These are phyloP conservation scores for Gallinago undulata DNA, from an alignment of 2,113 vertebrate genomes.

Conservation along the genomic window DNA sequence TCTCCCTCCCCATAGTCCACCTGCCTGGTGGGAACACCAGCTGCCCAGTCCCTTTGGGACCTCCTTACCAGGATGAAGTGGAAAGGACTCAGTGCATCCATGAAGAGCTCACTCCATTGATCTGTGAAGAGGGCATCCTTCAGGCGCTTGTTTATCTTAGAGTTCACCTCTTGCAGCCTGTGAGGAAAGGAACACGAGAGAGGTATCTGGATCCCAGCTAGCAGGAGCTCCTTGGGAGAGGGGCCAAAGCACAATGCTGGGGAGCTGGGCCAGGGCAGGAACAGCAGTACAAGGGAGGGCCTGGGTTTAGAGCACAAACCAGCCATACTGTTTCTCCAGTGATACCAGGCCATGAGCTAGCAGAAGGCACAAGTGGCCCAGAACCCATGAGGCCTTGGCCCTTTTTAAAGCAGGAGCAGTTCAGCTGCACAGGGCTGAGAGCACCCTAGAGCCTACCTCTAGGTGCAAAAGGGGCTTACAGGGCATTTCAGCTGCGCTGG, in stretches of 20 bases:
- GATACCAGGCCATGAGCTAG: neutral
- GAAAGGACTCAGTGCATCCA: slow-evolving; percentile 90
- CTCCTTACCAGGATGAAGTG: slow-evolving; percentile 90
- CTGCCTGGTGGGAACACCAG: neutral
- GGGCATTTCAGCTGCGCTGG: neutral
- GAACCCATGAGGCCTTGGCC: neutral
- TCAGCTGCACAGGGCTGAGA: neutral
- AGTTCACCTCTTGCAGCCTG: slow-evolving; percentile 97
- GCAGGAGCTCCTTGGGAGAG: neutral
- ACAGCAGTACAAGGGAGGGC: neutral
- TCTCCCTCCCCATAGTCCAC: neutral
- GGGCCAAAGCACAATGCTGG: neutral
- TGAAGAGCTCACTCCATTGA: slow-evolving; percentile 96
- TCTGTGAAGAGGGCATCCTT: slow-evolving; percentile 97
- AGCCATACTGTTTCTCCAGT: neutral
- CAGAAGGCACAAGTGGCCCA: neutral
- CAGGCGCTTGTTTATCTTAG: slow-evolving; percentile 94
- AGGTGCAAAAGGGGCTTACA: neutral
- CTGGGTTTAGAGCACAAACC: neutral
- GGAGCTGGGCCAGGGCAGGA: neutral
- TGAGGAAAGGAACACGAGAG: neutral
- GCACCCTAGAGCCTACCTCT: neutral
- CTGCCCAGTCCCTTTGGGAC: neutral
- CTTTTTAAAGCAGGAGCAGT: neutral
- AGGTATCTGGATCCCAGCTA: neutral